Conservation (phyloP, 2,888 invertebrate genomes). For the Gymnocheta viridis region DNA sequence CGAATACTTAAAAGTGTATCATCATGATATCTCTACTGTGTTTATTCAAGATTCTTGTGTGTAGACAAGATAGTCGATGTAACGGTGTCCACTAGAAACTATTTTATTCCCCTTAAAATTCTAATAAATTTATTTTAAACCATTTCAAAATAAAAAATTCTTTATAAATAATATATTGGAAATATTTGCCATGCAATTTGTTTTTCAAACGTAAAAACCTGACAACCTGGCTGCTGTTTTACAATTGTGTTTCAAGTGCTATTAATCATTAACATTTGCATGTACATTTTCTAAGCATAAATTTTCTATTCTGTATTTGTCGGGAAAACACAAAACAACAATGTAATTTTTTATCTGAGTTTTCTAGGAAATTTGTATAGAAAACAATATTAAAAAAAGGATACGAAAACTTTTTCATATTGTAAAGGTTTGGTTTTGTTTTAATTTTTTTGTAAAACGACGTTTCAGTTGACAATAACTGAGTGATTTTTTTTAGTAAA, state of each 20-base stretch:
- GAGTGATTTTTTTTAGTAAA: neutral
- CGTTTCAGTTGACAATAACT: constrained; percentile 27
- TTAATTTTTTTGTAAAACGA: neutral
- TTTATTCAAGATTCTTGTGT: no score
- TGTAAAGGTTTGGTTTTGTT: neutral
- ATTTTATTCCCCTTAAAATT: no score
- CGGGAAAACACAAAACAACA: neutral
- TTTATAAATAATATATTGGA: neutral
- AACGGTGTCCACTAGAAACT: no score
- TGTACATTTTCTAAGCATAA: neutral
- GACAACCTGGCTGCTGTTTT: neutral
- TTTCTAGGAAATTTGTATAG: constrained; percentile 15
- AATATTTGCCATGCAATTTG: neutral
- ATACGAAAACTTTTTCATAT: constrained; percentile 1
- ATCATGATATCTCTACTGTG: no score
- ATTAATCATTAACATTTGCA: constrained; percentile 52
- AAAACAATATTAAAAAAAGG: neutral
- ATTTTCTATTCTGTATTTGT: constrained; percentile 13
- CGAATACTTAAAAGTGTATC: no score
- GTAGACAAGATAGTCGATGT: no score
- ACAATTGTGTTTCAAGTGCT: constrained; percentile 11
- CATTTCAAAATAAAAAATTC: no score
- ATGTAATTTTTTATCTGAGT: neutral
- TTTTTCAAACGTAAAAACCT: neutral
- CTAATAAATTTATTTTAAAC: no score